Percentiles rank a stretch among this genome's conserved stretches.
These are phyloP conservation scores for Chrysina gloriosa DNA, from an alignment of 2,888 invertebrate species.

Conservation along the genomic window DNA sequence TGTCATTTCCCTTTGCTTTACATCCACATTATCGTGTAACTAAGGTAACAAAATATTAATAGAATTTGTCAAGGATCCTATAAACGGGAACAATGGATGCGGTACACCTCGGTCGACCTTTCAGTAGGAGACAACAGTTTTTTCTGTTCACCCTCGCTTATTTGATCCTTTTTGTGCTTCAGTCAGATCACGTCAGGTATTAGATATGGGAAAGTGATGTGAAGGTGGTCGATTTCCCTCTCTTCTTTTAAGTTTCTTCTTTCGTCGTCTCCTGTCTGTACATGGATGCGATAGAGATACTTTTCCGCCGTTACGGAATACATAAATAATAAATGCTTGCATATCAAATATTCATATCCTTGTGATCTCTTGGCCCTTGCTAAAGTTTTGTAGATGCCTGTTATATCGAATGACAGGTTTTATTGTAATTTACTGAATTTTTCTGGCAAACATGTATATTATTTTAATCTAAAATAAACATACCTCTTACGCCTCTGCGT, in stretches of 20 bases:
- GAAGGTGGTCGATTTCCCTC: slow-evolving; percentile 30
- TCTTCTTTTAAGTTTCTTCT: neutral
- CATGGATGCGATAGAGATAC: slow-evolving; percentile 53
- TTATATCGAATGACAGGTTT: neutral
- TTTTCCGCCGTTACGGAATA: slow-evolving; percentile 48
- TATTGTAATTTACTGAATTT: neutral
- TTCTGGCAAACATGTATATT: neutral
- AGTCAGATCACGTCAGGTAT: slow-evolving; percentile 36
- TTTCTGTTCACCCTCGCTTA: neutral
- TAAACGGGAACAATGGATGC: slow-evolving; percentile 1
- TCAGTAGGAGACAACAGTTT: slow-evolving; percentile 14
- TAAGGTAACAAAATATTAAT: slow-evolving; percentile 20
- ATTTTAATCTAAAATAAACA: too few relatives aligned
- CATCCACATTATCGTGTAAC: slow-evolving; percentile 2
- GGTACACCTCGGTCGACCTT: neutral
- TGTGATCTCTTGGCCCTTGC: slow-evolving; percentile 45
- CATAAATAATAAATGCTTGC: slow-evolving; percentile 49
- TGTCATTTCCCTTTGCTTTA: neutral
- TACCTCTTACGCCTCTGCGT: too few relatives aligned
- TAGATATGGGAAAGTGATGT: slow-evolving; percentile 53
- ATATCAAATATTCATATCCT: slow-evolving; percentile 51
- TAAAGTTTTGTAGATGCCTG: slow-evolving; percentile 9
- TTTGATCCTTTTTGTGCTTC: slow-evolving; percentile 9
- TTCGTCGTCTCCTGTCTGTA: slow-evolving; percentile 45
- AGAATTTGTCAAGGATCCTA: slow-evolving; percentile 10